These are phyloP conservation scores for Cerastis rubricosa DNA, from an alignment of 2,888 invertebrate species.

Conservation along the genomic window DNA sequence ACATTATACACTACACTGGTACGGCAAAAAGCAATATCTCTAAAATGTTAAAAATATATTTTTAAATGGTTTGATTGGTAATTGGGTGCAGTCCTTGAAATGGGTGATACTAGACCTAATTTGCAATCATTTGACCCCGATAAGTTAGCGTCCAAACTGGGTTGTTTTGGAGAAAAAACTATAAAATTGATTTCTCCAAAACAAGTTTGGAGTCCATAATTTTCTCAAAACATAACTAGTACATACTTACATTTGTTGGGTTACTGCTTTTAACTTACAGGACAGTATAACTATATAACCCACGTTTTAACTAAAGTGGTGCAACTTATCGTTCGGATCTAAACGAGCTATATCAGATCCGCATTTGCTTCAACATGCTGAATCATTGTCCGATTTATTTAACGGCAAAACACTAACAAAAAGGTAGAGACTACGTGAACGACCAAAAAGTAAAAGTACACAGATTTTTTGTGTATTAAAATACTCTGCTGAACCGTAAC, in stretches of 20 bases:
- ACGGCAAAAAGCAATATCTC: neutral
- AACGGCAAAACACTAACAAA: constrained; percentile 40
- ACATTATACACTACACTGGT: constrained; percentile 13
- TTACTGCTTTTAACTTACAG: neutral
- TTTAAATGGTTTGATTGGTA: neutral
- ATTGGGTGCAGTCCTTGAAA: no score
- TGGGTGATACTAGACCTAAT: no score
- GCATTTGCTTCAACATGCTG: constrained; percentile 35
- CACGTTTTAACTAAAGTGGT: constrained; percentile 28
- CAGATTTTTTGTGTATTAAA: constrained; percentile 28
- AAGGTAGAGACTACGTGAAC: constrained; percentile 1
- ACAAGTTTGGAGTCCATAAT: neutral
- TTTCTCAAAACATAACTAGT: neutral
- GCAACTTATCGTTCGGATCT: constrained; percentile 57
- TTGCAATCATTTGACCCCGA: no score
- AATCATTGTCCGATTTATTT: constrained; percentile 47
- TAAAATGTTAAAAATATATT: neutral
- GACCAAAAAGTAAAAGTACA: constrained; percentile 13
- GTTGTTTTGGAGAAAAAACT: no score
- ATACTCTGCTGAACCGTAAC: constrained; percentile 20
- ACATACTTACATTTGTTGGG: neutral
- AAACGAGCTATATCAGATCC: constrained; percentile 45
- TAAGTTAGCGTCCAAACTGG: no score
- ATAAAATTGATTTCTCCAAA: no score
- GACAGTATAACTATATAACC: neutral